These are phyloP conservation scores for Cremastobaeus sp. DNA, from an alignment of 2,888 invertebrate genomes.

Conservation along the genomic window DNA sequence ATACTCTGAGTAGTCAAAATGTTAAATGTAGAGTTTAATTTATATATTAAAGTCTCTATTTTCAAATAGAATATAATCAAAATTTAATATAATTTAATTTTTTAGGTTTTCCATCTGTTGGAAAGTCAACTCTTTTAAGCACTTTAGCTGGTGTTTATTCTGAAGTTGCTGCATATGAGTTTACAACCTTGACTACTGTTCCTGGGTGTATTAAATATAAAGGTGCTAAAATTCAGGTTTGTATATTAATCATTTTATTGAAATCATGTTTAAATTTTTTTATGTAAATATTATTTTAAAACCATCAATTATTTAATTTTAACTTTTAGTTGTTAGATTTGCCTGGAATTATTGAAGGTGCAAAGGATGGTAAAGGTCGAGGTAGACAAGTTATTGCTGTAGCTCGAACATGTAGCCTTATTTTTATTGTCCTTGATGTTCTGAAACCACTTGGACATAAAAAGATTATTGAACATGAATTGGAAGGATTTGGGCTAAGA, in stretches of 20 bases:
- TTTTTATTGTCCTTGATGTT: slow-evolving; percentile 98
- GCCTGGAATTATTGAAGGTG: slow-evolving; percentile 99
- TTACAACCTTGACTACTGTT: slow-evolving; percentile 99
- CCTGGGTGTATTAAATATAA: slow-evolving; percentile 99
- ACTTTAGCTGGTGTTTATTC: slow-evolving; percentile 99
- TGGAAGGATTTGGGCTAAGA: slow-evolving; percentile 98
- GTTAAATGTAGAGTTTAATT: too few species aligned
- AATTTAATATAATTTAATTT: background rate
- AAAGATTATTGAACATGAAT: slow-evolving; percentile 95
- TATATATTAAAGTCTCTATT: background rate
- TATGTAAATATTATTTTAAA: slow-evolving; percentile 18
- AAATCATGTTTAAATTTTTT: background rate
- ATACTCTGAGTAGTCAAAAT: too few species aligned
- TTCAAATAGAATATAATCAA: background rate
- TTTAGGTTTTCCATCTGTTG: slow-evolving; percentile 97
- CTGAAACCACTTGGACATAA: slow-evolving; percentile 98
- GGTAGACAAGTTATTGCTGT: slow-evolving; percentile 99
- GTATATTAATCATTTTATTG: slow-evolving; percentile 5
- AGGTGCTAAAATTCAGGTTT: slow-evolving; percentile 98
- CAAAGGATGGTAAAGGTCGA: slow-evolving; percentile 99
- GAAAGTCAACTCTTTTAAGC: slow-evolving; percentile 97
- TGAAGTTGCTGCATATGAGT: slow-evolving; percentile 99
- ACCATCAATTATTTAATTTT: slow-evolving; percentile 6
- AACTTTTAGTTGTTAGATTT: slow-evolving; percentile 92
- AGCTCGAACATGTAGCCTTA: slow-evolving; percentile 97